Percentiles rank a stretch among this genome's conserved stretches.
Conservation (phyloP, 2,113 vertebrate genomes). For the Tragelaphus strepsiceros region DNA sequence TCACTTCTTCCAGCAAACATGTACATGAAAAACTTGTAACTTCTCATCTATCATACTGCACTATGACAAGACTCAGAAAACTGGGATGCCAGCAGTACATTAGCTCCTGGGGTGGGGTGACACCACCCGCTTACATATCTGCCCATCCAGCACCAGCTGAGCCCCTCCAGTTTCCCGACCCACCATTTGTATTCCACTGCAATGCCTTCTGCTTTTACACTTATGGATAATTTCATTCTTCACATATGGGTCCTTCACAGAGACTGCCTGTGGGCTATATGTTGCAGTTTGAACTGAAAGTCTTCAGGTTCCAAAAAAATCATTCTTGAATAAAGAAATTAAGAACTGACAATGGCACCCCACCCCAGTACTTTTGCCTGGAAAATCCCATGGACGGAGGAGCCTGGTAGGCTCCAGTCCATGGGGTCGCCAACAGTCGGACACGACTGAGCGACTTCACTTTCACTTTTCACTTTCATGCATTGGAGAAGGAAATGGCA, state of each 20-base stretch:
- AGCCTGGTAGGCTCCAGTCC: no score
- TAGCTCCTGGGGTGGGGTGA: background rate
- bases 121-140: background rate
- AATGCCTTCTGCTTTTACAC: background rate
- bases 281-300: background rate
- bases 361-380: no score
- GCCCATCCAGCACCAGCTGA: background rate
- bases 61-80: background rate
- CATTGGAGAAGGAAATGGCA: no score
- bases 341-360: background rate
- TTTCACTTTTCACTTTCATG: no score
- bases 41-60: background rate
- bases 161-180: background rate
- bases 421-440: no score
- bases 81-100: background rate
- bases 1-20: background rate
- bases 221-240: background rate
- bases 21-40: background rate
- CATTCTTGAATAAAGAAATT: background rate
- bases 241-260: background rate
- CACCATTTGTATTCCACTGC: background rate
- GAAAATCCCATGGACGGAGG: background rate
- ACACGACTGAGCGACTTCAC: no score
- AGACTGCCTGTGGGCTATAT: background rate
- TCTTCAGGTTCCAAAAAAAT: background rate